Conservation (phyloP, 2,888 invertebrate genomes). For the Teleiodes luculella region DNA sequence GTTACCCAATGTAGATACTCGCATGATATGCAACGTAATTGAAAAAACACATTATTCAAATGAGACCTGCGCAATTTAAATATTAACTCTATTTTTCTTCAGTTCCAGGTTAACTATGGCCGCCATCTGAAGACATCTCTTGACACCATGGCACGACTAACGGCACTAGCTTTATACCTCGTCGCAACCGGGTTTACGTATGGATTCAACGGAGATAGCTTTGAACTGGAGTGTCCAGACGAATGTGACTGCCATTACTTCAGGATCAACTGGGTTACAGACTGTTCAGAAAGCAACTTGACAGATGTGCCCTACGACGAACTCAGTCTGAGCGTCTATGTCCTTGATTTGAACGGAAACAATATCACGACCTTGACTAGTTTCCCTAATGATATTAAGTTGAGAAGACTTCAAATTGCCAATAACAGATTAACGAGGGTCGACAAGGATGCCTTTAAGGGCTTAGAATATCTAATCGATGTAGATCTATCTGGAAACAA, state of each 20-base stretch:
- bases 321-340: conserved; percentile 83
- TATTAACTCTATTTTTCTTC: conserved; percentile 8
- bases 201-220: conserved; percentile 80
- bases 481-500: conserved; percentile 83
- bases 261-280: conserved; percentile 87
- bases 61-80: too few relatives aligned
- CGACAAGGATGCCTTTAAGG: conserved; percentile 80
- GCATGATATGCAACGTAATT: too few relatives aligned
- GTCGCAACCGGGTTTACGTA: conserved; percentile 42
- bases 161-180: conserved; percentile 45
- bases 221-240: conserved; percentile 84
- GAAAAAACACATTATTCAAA: not conserved
- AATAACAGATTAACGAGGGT: conserved; percentile 81
- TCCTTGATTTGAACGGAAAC: conserved; percentile 84
- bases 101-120: conserved; percentile 33
- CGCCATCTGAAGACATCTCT: conserved; percentile 26
- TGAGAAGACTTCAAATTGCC: conserved; percentile 84
- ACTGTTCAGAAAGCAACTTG: conserved; percentile 86
- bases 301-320: conserved; percentile 83
- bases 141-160: conserved; percentile 42
- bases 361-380: conserved; percentile 78
- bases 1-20: too few relatives aligned
- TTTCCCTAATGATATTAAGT: conserved; percentile 83
- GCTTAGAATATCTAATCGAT: conserved; percentile 83
- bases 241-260: conserved; percentile 88